Percentiles rank a stretch among this genome's conserved stretches.
Conservation (phyloP, 2,888 invertebrate genomes). For the Seira sanloemensis region DNA sequence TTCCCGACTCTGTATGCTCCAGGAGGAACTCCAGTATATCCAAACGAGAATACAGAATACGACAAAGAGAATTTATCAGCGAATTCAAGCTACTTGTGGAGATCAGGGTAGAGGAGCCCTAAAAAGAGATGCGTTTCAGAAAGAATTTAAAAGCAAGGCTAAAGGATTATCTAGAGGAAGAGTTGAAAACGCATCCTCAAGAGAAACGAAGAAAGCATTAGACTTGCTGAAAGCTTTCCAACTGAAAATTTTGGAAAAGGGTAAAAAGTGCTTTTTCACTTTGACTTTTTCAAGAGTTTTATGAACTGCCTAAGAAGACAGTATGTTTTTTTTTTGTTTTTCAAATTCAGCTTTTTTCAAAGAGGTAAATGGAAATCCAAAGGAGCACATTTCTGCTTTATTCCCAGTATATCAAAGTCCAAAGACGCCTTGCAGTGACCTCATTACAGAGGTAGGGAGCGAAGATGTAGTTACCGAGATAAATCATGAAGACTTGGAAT, state of each 20-base stretch:
- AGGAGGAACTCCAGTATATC: constrained; percentile 45
- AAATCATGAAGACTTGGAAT: too few species aligned
- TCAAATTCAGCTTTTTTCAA: too few species aligned
- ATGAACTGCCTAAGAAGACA: too few species aligned
- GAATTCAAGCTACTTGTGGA: constrained; percentile 28
- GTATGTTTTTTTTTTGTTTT: too few species aligned
- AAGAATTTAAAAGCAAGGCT: constrained; percentile 20
- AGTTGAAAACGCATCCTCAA: background rate
- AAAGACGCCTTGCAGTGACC: too few species aligned
- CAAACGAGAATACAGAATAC: constrained; percentile 31
- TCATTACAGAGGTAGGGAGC: too few species aligned
- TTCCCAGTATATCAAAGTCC: too few species aligned
- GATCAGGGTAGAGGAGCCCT: constrained; percentile 30
- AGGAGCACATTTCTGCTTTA: too few species aligned
- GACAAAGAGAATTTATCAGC: constrained; percentile 24
- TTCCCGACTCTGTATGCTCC: constrained; percentile 34
- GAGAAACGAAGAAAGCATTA: constrained; percentile 2
- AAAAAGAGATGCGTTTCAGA: constrained; percentile 32
- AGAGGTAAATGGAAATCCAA: too few species aligned
- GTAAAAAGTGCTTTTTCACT: constrained; percentile 2
- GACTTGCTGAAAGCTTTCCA: constrained; percentile 31
- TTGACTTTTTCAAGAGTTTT: background rate
- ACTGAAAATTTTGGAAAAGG: constrained; percentile 27
- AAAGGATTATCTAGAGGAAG: constrained; percentile 38
- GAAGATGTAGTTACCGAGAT: too few species aligned